A percentile compares a stretch with the other conserved stretches of the same genome.
Evolutionary conservation across 2,113 vertebrate genomes (phyloP).

Genomic region (Erythrolamprus reginae): DNA sequence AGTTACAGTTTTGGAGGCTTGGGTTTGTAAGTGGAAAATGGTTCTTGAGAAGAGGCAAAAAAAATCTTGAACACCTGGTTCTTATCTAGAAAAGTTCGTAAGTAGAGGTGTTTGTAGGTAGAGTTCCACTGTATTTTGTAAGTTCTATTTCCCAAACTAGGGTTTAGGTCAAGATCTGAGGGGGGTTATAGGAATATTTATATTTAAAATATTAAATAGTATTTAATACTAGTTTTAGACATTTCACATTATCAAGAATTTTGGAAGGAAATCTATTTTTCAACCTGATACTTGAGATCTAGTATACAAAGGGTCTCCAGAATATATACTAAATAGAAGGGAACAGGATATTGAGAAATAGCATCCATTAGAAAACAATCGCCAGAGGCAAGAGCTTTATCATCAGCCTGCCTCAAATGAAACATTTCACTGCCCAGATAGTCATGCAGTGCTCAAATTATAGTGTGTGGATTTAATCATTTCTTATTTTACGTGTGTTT

Average conservation of each 20-base stretch:
- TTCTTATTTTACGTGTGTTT: neutral
- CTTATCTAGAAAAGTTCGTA: too few species aligned
- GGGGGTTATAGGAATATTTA: neutral
- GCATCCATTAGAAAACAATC: conserved; percentile 35
- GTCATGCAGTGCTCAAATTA: conserved; percentile 43
- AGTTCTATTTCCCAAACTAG: neutral
- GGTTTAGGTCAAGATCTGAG: neutral
- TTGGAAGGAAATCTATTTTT: conserved; percentile 34
- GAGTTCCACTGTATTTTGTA: too few species aligned
- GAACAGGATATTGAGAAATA: conserved; percentile 24
- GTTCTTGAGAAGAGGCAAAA: too few species aligned
- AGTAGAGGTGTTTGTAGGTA: too few species aligned
- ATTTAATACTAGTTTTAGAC: neutral
- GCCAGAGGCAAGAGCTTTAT: conserved; percentile 19
- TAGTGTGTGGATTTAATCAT: conserved; percentile 52
- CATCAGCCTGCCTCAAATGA: conserved; percentile 34
- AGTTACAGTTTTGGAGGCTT: too few species aligned
- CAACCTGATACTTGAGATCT: conserved; percentile 2
- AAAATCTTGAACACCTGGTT: too few species aligned
- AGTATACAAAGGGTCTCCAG: conserved; percentile 14
- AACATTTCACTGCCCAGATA: conserved; percentile 37
- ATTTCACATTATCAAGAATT: conserved; percentile 24
- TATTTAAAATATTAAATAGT: neutral
- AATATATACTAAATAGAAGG: neutral
- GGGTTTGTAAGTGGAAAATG: too few species aligned